phyloP scores from a whole-genome alignment of 2,888 invertebrate species.

The Microctonus hyperodae region DNA sequence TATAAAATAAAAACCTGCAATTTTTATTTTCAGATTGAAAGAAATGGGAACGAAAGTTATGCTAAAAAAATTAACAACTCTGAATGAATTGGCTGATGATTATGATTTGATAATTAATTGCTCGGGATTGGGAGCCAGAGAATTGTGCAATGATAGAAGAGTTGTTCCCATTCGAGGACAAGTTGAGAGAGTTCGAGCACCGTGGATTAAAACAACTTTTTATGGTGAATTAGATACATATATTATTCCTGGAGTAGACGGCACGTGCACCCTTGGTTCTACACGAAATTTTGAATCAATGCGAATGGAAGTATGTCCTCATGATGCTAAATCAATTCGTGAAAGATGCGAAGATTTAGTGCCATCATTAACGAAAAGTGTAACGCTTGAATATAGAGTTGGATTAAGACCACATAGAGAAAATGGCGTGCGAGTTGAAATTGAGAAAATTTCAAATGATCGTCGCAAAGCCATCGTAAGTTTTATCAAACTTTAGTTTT shows the following conservation, averaged over 20 bases:
- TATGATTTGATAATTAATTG: conserved; percentile 86
- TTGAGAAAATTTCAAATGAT: conserved; percentile 63
- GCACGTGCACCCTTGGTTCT: conserved; percentile 83
- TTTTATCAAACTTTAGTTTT: conserved; percentile 22
- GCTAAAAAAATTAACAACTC: conserved; percentile 67
- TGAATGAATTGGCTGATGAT: conserved; percentile 68
- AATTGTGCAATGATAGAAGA: conserved; percentile 76
- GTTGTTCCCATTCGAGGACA: conserved; percentile 86
- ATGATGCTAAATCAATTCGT: conserved; percentile 79
- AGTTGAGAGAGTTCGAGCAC: conserved; percentile 79
- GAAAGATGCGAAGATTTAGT: conserved; percentile 79
- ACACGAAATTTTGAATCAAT: conserved; percentile 84
- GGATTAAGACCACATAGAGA: conserved; percentile 85
- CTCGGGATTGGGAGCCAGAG: conserved; percentile 82
- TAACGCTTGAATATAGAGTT: conserved; percentile 44
- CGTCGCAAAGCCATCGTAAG: conserved; percentile 44
- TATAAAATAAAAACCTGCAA: background rate
- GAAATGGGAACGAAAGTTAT: conserved; percentile 71
- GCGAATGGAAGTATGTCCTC: conserved; percentile 70
- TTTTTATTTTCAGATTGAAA: conserved; percentile 64
- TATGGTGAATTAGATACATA: conserved; percentile 89
- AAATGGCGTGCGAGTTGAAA: conserved; percentile 76
- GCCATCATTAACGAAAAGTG: conserved; percentile 69
- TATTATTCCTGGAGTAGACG: conserved; percentile 79
- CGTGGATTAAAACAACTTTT: conserved; percentile 89